Conservation (phyloP, 2,113 vertebrate genomes). For the Muscicapa adusta region DNA sequence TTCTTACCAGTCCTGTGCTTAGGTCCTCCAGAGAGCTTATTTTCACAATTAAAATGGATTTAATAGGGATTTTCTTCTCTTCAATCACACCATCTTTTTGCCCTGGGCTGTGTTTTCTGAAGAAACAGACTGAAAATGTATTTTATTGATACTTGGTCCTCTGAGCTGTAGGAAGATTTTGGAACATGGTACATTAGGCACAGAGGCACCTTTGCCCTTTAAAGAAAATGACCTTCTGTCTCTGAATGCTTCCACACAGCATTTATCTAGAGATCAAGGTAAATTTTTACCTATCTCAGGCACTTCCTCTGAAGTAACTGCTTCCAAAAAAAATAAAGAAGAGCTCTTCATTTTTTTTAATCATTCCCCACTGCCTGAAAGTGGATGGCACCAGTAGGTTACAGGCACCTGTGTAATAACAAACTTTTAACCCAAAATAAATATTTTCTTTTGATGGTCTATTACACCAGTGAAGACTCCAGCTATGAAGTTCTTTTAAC, state of each 20-base stretch:
- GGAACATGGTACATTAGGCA: background rate
- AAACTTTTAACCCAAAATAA: background rate
- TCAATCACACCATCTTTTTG: background rate
- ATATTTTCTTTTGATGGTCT: background rate
- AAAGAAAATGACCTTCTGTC: background rate
- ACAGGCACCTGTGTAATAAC: background rate
- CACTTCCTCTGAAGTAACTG: background rate
- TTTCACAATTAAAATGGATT: background rate
- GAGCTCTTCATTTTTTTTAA: background rate
- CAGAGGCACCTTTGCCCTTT: background rate
- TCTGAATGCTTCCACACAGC: background rate
- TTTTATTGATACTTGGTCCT: background rate
- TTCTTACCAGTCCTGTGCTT: background rate
- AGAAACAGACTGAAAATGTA: background rate
- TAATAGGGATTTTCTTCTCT: background rate
- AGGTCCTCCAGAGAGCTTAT: background rate
- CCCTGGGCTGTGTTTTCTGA: background rate
- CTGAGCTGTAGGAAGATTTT: background rate
- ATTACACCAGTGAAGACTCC: background rate
- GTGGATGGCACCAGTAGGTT: background rate
- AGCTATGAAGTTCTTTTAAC: background rate
- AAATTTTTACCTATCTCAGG: background rate
- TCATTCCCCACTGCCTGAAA: background rate
- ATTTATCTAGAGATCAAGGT: slow-evolving; percentile 4
- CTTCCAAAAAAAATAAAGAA: background rate